Base-by-base conservation (phyloP, 2,113 vertebrate species). In the Procavia capensis region DNA sequence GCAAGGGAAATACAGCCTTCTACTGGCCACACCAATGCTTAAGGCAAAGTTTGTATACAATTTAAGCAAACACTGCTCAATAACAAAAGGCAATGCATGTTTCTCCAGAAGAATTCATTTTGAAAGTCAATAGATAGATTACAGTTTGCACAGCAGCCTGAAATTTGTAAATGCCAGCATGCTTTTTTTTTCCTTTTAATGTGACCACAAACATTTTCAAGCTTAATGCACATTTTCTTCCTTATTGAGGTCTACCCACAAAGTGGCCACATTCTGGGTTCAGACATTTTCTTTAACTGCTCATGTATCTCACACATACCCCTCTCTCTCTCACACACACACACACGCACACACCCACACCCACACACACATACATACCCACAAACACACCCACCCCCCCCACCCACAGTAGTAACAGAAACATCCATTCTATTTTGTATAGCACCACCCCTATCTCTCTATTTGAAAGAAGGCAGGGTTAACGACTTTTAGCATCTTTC, bases 121-220 rank as follows among this genome's bases (percentile, higher is more conserved):
- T 31, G n/a, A 80, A 92, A 88, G 54, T 50, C 24, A 31, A 66
- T 22, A 85, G 27, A 39, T 22, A 20, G 2, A 70, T 81, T 68
- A 72, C 31, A 82, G 64, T 20, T 50, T 64, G 68, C 29, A 13
- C 19, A 17, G 74, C n/a, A 64, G 61, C 47, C 82, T 93, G 41
- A 31, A 29, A 59, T 96, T 66, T 68, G 24, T 57, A 91, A 89
- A 92, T 45, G 41, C 39, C 50, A n/a, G 36, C 72, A 20, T 50
- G n/a, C 57, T 83, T 94, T 83, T 63, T n/a, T 70, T 70, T 22
- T 70, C 9, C 14, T 50, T 50, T 50, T 13, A 34, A 92, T 59
- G 47, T 24, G 68, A 86, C 82, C 88, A 76, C 96, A 94, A 75
- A 92, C 70, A 54, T 93, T 91, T 92, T 93, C 79, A 54, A 88